Base-by-base conservation (phyloP, 2,797 vertebrate genomes). In the Sebastes nivosus region DNA sequence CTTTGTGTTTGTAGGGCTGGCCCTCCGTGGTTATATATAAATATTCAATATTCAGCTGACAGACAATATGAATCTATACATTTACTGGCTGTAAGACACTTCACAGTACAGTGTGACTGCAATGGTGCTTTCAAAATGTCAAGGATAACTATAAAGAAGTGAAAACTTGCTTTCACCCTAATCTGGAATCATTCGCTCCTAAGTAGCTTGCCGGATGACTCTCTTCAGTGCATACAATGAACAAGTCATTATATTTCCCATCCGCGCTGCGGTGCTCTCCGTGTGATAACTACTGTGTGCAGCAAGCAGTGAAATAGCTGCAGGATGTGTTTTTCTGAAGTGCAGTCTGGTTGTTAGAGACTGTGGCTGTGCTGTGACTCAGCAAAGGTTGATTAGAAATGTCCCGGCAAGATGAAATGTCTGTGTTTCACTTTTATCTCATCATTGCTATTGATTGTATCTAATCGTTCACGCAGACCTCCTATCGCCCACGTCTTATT, bases 361-460 rank as follows among this genome's bases (percentile, higher is more conserved):
- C 38, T n/a, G 70, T 16, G 25, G 10, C 32, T 77, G 54, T 29
- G 30, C 71, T 64, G 12, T 71, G 77, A 89, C 54, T 86, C 68
- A 79, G 69, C 65, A 46, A 34, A 58, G 59, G n/a, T 12, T 42
- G 72, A 87, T 85, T 77, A 71, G 54, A 82, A 84, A 82, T 58
- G 57, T 74, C 71, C 14, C n/a, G 65, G 30, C 36, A 16, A 57
- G 81, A 82, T 66, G 13, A 57, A 70, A 83, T 32, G 24, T 42
- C 42, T 54, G 52, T 30, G 63, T 87, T 82, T 60, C 14, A 2
- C 29, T 78, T 79, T 72, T n/a, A 57, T 72, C 52, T 57, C 10
- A 14, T n/a, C 54, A 34, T 73, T 32, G n/a, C 10, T 14, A 6
- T 59, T 66, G 6, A 59, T 70, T 65, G 25, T 10, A 38, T 84